A percentile compares a stretch with the other conserved stretches of the same genome.
Conservation (phyloP, 2,113 vertebrate genomes). For the Taurulus bubalis region DNA sequence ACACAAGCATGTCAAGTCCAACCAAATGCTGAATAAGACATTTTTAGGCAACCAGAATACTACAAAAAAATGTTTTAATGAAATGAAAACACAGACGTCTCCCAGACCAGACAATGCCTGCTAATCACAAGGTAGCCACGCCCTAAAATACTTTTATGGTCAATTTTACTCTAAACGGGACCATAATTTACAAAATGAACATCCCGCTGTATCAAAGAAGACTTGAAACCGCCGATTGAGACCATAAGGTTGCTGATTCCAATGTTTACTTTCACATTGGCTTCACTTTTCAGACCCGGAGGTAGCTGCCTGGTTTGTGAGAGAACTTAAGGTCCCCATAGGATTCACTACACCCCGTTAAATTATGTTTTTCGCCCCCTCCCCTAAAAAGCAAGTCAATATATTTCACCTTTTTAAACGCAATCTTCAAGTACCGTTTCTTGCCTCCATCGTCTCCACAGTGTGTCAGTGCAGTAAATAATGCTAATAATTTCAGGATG, state of each 20-base stretch:
- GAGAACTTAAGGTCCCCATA: constrained; percentile 28
- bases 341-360: constrained; percentile 12
- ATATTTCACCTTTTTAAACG: constrained; percentile 74
- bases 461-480: constrained; percentile 74
- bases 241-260: background rate
- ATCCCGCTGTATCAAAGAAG: background rate
- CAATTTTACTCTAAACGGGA: background rate
- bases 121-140: background rate
- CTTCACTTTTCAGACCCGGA: background rate
- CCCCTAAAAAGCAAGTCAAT: constrained; percentile 50
- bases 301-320: background rate
- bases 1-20: background rate
- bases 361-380: constrained; percentile 30
- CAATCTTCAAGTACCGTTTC: constrained; percentile 62
- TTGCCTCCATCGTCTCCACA: constrained; percentile 39
- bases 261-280: background rate
- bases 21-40: background rate
- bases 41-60: background rate
- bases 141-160: background rate
- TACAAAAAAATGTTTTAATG: background rate
- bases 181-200: background rate
- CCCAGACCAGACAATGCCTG: background rate
- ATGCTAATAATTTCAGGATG: constrained; percentile 77
- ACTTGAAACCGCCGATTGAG: background rate
- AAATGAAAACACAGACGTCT: background rate